phyloP scores from a whole-genome alignment of 2,797 vertebrate species.

The Picus viridis region DNA sequence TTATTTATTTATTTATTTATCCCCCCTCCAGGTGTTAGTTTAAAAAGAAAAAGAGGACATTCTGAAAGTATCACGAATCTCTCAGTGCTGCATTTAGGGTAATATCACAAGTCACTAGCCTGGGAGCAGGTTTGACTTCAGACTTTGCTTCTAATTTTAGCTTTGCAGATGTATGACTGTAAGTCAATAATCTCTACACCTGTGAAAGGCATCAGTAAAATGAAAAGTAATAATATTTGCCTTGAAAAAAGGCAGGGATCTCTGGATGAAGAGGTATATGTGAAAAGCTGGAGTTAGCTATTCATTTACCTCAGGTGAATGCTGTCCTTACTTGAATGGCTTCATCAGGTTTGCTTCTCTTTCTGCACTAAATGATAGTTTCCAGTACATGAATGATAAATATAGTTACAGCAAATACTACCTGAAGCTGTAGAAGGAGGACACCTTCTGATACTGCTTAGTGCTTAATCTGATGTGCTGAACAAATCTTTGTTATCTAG shows the following conservation, averaged over 20 bases:
- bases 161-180: background rate
- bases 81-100: background rate
- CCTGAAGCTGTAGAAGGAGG: background rate
- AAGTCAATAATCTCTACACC: background rate
- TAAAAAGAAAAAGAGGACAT: background rate
- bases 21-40: background rate
- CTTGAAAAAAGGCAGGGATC: background rate
- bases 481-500: constrained; percentile 69
- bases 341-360: background rate
- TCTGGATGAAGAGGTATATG: background rate
- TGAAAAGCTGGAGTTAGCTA: background rate
- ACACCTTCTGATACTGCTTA: background rate
- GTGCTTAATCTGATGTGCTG: background rate
- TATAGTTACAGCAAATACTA: background rate
- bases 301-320: background rate
- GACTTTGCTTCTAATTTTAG: background rate
- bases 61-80: background rate
- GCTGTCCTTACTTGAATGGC: background rate
- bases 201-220: background rate
- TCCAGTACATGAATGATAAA: background rate
- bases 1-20: no score
- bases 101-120: background rate
- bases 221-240: background rate
- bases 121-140: background rate
- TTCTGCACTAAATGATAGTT: background rate